phyloP scores from a whole-genome alignment of 2,888 invertebrate genomes.

The Cheilosia variabilis region DNA sequence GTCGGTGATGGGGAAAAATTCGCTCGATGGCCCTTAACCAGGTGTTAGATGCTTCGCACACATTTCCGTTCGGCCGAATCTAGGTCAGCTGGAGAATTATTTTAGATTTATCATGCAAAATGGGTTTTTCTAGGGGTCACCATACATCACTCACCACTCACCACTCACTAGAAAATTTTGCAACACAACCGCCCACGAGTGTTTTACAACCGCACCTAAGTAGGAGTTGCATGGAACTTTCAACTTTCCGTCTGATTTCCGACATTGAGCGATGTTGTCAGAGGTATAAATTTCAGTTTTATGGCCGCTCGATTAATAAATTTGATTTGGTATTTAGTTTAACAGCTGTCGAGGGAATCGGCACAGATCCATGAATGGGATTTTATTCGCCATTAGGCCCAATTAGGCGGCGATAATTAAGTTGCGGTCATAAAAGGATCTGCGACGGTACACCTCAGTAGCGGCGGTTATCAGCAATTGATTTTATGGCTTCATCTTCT shows the following conservation, averaged over 20 bases:
- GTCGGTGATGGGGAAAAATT: background rate
- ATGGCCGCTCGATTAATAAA: constrained; percentile 19
- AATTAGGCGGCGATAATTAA: background rate
- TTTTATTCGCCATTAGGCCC: background rate
- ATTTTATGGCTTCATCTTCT: background rate
- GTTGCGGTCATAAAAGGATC: background rate
- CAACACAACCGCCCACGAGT: constrained; percentile 29
- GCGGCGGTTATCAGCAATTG: background rate
- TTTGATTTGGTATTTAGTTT: constrained; percentile 35
- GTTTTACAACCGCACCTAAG: too few relatives aligned
- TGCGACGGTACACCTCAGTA: background rate
- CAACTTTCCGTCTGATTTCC: constrained; percentile 34
- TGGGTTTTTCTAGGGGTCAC: constrained; percentile 12
- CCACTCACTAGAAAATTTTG: constrained; percentile 12
- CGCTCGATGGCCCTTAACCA: too few relatives aligned
- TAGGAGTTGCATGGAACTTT: constrained; percentile 25
- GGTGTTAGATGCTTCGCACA: background rate
- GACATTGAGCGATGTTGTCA: constrained; percentile 58
- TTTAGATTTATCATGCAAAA: constrained; percentile 4
- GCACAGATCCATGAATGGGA: constrained; percentile 6
- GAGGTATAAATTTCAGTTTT: constrained; percentile 40
- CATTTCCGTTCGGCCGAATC: constrained; percentile 5
- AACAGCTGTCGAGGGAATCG: constrained; percentile 11
- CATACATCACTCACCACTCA: background rate
- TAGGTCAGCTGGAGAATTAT: constrained; percentile 40